Evolutionary conservation across 2,888 invertebrate species (phyloP).

Genomic region (Drosophila multiciliata): DNA sequence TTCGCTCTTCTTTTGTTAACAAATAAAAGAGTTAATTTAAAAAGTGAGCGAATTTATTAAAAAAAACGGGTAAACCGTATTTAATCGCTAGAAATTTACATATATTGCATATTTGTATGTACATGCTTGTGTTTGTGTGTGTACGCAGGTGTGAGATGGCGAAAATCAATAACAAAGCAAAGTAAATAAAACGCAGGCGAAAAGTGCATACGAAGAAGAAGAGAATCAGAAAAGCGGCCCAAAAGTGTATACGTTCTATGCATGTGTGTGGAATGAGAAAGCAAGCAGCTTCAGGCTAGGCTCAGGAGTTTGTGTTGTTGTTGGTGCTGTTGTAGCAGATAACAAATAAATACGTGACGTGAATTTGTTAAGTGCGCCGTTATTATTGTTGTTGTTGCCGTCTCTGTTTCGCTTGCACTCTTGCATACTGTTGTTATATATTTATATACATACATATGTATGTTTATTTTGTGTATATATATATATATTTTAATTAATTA

Average conservation of each 20-base stretch:
- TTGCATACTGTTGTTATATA: constrained; percentile 14
- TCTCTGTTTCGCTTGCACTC: constrained; percentile 24
- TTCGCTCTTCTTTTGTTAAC: constrained; percentile 30
- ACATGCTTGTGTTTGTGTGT: constrained; percentile 18
- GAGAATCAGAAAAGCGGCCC: constrained; percentile 37
- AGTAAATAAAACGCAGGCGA: constrained; percentile 73
- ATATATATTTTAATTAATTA: constrained; percentile 62
- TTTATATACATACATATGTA: constrained; percentile 8
- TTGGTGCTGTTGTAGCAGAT: constrained; percentile 9
- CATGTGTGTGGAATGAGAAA: constrained; percentile 33
- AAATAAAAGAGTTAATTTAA: constrained; percentile 32
- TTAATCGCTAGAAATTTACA: constrained; percentile 16
- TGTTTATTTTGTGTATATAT: constrained; percentile 34
- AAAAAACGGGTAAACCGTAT: constrained; percentile 27
- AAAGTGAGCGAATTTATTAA: constrained; percentile 20
- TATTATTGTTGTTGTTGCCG: constrained; percentile 38
- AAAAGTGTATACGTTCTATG: constrained; percentile 38
- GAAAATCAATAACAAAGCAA: constrained; percentile 80
- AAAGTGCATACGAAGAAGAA: constrained; percentile 62
- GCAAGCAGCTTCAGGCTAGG: constrained; percentile 54
- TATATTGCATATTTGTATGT: constrained; percentile 3
- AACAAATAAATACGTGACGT: constrained; percentile 67
- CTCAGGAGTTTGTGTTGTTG: constrained; percentile 21
- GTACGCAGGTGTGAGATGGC: constrained; percentile 58
- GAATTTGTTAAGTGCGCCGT: constrained; percentile 69